These are phyloP conservation scores for Basileuterus tristriatus DNA, from an alignment of 2,797 vertebrate genomes.

Conservation along the genomic window DNA sequence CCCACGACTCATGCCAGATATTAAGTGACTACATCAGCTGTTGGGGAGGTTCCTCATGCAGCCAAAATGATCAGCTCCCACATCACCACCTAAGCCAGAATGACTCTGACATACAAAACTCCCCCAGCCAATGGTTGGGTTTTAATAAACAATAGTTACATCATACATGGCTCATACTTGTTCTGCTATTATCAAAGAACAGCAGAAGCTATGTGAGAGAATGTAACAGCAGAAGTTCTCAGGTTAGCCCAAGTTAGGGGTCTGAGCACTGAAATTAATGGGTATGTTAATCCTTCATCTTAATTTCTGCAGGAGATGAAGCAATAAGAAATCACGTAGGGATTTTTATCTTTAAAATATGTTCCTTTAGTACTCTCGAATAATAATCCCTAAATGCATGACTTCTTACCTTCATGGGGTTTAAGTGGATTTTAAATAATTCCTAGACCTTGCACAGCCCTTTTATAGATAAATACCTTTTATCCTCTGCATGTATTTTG, in stretches of 20 bases:
- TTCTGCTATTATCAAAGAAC: not conserved
- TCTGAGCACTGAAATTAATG: not conserved
- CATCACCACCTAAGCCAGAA: not conserved
- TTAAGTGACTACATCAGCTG: not conserved
- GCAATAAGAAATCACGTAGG: not conserved
- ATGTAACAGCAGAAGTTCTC: not conserved
- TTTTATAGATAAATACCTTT: slow-evolving; percentile 26
- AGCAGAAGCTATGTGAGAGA: not conserved
- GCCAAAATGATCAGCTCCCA: not conserved
- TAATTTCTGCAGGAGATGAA: slow-evolving; percentile 9
- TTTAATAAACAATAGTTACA: not conserved
- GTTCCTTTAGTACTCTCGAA: slow-evolving; percentile 5
- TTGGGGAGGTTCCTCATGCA: not conserved
- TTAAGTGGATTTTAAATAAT: slow-evolving; percentile 55
- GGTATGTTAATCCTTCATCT: not conserved
- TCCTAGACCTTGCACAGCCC: not conserved
- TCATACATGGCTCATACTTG: not conserved
- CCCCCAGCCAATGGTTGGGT: not conserved
- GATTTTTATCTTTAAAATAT: slow-evolving; percentile 21
- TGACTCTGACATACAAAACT: not conserved
- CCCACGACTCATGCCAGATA: not conserved
- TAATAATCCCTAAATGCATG: slow-evolving; percentile 32
- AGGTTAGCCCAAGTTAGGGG: not conserved
- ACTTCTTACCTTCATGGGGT: not conserved
- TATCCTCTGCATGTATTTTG: slow-evolving; percentile 1